Conservation (phyloP, 2,888 invertebrate species). For the Meteorus cinctellus region DNA sequence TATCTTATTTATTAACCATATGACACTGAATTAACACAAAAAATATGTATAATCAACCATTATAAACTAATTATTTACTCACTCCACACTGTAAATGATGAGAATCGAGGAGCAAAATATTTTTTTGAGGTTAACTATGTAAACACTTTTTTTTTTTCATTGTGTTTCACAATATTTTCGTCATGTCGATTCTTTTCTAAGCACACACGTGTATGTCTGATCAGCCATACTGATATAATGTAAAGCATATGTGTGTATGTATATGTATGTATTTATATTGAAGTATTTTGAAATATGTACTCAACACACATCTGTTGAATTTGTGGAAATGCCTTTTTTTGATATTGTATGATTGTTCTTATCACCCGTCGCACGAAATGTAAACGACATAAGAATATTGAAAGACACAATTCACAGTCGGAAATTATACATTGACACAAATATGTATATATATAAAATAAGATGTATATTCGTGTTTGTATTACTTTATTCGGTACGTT, state of each 20-base stretch:
- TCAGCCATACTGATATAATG: slow-evolving; percentile 4
- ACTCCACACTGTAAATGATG: neutral
- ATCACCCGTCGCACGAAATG: neutral
- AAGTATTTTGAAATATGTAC: slow-evolving; percentile 13
- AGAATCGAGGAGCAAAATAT: too few relatives aligned
- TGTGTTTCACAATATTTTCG: neutral
- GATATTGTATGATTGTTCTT: neutral
- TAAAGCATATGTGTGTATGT: neutral
- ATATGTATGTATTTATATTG: neutral
- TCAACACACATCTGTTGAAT: slow-evolving; percentile 9
- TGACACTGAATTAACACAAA: neutral
- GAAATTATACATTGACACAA: neutral
- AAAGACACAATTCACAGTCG: neutral
- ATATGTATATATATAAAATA: neutral
- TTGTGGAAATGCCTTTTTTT: neutral
- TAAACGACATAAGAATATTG: neutral
- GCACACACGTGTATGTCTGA: neutral
- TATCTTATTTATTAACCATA: neutral
- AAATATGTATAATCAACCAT: neutral
- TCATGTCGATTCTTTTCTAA: neutral
- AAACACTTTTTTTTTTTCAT: neutral
- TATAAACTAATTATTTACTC: neutral
- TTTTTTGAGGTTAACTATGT: neutral
- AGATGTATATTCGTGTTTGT: neutral
- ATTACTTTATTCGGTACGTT: neutral